Evolutionary conservation across 2,797 vertebrate genomes (phyloP).

Genomic region (Hoplostethus atlanticus): DNA sequence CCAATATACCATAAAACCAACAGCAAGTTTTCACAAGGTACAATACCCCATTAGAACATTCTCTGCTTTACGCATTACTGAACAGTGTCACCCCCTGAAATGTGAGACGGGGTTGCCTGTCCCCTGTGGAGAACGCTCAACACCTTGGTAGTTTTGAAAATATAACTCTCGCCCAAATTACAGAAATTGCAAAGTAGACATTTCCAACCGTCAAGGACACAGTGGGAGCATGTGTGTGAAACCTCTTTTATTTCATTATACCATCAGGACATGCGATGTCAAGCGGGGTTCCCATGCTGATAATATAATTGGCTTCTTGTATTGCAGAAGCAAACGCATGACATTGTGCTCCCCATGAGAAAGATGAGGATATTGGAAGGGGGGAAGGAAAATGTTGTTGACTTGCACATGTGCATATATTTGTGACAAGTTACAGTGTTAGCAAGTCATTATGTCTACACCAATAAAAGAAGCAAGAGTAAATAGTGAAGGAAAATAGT

Average conservation of each 20-base stretch:
- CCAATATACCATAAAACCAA: background rate
- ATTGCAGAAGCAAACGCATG: slow-evolving; percentile 65
- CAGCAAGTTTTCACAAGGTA: background rate
- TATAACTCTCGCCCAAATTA: slow-evolving; percentile 68
- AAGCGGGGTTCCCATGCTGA: slow-evolving; percentile 81
- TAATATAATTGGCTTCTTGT: slow-evolving; percentile 82
- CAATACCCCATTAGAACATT: background rate
- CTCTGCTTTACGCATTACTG: background rate
- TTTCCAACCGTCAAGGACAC: slow-evolving; percentile 77
- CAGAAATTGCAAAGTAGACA: slow-evolving; percentile 79
- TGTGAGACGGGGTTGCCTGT: slow-evolving; percentile 16
- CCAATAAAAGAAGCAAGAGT: slow-evolving; percentile 16
- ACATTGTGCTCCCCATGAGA: slow-evolving; percentile 60
- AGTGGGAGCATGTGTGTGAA: slow-evolving; percentile 74
- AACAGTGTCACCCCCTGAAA: slow-evolving; percentile 32
- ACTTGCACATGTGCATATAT: slow-evolving; percentile 36
- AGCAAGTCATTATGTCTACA: slow-evolving; percentile 40
- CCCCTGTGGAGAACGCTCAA: slow-evolving; percentile 45
- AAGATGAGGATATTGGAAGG: slow-evolving; percentile 46
- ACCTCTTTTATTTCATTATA: slow-evolving; percentile 80
- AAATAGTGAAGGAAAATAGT: slow-evolving; percentile 19
- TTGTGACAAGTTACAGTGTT: slow-evolving; percentile 39
- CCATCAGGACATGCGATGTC: slow-evolving; percentile 78
- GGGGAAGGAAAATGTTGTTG: slow-evolving; percentile 35
- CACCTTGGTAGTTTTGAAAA: slow-evolving; percentile 56